A percentile compares a stretch with the other conserved stretches of the same genome.
Conservation (phyloP, 1,140 invertebrate genomes). For the Drosophila tristis region DNA sequence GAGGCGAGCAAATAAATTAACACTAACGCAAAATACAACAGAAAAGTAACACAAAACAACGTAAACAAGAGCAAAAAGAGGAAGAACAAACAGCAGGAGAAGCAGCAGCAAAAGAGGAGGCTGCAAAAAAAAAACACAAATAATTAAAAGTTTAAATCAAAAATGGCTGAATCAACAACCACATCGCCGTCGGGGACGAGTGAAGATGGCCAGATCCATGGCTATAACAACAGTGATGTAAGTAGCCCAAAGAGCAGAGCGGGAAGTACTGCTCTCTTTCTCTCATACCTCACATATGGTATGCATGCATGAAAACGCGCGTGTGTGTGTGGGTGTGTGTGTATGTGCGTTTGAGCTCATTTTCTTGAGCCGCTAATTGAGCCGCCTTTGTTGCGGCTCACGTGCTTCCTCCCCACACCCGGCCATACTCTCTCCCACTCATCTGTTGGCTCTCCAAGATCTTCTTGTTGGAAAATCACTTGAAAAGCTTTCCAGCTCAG, state of each 20-base stretch:
- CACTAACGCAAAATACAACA: conserved; percentile 47
- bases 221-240: conserved; percentile 77
- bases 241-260: conserved; percentile 39
- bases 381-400: conserved; percentile 58
- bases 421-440: neutral
- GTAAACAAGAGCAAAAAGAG: conserved; percentile 28
- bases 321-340: neutral
- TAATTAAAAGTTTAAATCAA: conserved; percentile 23
- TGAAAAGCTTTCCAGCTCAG: no score
- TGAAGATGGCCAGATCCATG: conserved; percentile 79
- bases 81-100: neutral
- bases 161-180: conserved; percentile 75
- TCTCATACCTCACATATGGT: conserved; percentile 9
- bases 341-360: conserved; percentile 31
- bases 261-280: neutral
- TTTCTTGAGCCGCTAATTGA: conserved; percentile 48
- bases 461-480: conserved; percentile 6
- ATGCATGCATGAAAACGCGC: conserved; percentile 25
- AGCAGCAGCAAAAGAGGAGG: conserved; percentile 3
- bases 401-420: conserved; percentile 7
- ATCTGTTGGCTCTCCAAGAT: conserved; percentile 13
- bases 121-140: conserved; percentile 30
- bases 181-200: conserved; percentile 53
- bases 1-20: conserved; percentile 64
- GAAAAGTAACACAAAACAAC: conserved; percentile 10